Percentiles rank a stretch among this genome's conserved stretches.
Evolutionary conservation across 1,140 invertebrate species (phyloP).

Genomic region (Cydia pomonella): DNA sequence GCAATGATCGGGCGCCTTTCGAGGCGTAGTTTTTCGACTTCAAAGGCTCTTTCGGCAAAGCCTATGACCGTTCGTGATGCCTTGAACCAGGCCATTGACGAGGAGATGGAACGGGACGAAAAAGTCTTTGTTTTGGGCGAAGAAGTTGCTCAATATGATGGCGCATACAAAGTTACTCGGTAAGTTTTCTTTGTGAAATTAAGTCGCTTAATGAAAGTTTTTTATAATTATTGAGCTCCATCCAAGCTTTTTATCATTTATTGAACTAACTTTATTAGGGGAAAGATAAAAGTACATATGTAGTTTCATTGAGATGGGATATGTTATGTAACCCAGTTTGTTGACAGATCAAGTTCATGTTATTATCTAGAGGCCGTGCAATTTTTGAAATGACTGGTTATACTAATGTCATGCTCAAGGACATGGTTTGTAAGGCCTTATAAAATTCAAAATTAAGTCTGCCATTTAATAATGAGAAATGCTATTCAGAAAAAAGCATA

Average conservation of each 20-base stretch:
- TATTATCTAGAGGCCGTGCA: conserved; percentile 26
- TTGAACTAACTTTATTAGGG: neutral
- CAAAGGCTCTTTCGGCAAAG: conserved; percentile 79
- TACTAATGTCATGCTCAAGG: conserved; percentile 22
- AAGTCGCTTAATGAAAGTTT: neutral
- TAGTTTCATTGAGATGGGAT: neutral
- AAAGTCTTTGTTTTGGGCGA: conserved; percentile 97
- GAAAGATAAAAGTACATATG: neutral
- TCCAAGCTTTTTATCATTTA: neutral
- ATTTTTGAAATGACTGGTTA: conserved; percentile 7
- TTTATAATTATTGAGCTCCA: neutral
- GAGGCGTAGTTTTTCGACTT: conserved; percentile 66
- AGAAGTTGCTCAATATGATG: conserved; percentile 99
- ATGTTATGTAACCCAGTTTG: conserved; percentile 61
- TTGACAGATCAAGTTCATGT: conserved; percentile 48
- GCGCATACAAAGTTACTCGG: conserved; percentile 95
- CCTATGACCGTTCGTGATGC: conserved; percentile 98
- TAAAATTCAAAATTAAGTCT: no score
- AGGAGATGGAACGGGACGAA: conserved; percentile 97
- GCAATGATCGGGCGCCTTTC: conserved; percentile 57
- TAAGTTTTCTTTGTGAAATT: conserved; percentile 41
- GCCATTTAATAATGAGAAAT: no score
- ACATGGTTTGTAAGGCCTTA: neutral
- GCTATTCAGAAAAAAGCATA: neutral
- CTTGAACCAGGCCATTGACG: conserved; percentile 96